A percentile compares a stretch with the other conserved stretches of the same genome.
Conservation (phyloP, 2,888 invertebrate genomes). For the Matsumyia berberina region DNA sequence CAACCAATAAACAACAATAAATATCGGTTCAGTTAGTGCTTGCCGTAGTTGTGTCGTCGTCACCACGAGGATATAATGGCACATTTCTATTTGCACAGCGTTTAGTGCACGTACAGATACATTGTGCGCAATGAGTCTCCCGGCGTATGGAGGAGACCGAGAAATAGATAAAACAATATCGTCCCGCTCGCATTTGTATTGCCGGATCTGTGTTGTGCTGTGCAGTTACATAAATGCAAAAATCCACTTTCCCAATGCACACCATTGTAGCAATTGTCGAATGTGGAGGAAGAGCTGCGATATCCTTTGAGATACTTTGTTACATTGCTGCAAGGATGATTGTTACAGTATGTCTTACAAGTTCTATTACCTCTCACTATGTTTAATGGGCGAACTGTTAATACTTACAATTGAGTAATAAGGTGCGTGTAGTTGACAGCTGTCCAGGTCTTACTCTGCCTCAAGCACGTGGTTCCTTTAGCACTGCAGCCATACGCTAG, state of each 20-base stretch:
- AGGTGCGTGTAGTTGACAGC: too few species aligned
- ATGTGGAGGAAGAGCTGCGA: not conserved
- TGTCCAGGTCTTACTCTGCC: too few species aligned
- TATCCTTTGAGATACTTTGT: conserved; percentile 18
- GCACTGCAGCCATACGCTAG: too few species aligned
- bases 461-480: too few species aligned
- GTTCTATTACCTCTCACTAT: not conserved
- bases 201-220: not conserved
- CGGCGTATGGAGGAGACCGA: not conserved
- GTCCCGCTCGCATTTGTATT: conserved; percentile 4
- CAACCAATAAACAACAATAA: conserved; percentile 34
- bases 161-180: conserved; percentile 14
- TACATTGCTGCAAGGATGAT: not conserved
- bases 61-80: conserved; percentile 5
- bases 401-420: too few species aligned
- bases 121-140: too few species aligned
- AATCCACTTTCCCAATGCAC: conserved; percentile 13
- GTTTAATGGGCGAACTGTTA: too few species aligned
- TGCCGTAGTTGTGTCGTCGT: conserved; percentile 9
- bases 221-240: conserved; percentile 1
- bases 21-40: conserved; percentile 5
- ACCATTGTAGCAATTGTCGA: conserved; percentile 8
- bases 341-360: conserved; percentile 15
- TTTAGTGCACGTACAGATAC: not conserved
- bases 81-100: conserved; percentile 6